Evolutionary conservation across 1,140 invertebrate genomes (phyloP).

Genomic region (Metaphire vulgaris): DNA sequence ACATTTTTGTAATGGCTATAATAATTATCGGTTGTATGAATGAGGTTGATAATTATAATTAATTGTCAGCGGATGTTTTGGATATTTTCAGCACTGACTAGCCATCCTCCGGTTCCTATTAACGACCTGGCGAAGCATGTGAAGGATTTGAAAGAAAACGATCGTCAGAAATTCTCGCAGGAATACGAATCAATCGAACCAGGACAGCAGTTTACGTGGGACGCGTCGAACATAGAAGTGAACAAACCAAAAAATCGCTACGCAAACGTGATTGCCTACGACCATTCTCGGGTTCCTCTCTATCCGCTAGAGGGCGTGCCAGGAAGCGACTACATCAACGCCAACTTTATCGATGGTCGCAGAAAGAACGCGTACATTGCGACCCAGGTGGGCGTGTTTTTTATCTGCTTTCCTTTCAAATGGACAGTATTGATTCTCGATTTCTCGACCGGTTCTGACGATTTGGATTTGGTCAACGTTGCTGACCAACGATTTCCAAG

Average conservation of each 20-base stretch:
- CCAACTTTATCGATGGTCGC: slow-evolving; percentile 60
- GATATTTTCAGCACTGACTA: slow-evolving; percentile 53
- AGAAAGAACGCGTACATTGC: slow-evolving; percentile 53
- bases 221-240: slow-evolving; percentile 73
- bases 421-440: no score
- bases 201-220: slow-evolving; percentile 99
- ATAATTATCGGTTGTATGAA: no score
- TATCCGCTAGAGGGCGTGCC: slow-evolving; percentile 59
- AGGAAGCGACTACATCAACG: slow-evolving; percentile 90
- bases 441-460: no score
- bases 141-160: slow-evolving; percentile 86
- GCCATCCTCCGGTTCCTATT: slow-evolving; percentile 92
- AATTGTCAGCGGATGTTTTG: no score
- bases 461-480: slow-evolving; percentile 1
- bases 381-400: slow-evolving; percentile 43
- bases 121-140: slow-evolving; percentile 89
- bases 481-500: no score
- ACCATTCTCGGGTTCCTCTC: slow-evolving; percentile 77
- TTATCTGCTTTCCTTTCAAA: slow-evolving; percentile 1
- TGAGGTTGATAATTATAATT: no score
- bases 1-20: no score
- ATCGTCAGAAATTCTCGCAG: slow-evolving; percentile 83
- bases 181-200: slow-evolving; percentile 82
- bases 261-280: slow-evolving; percentile 92
- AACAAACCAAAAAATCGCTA: slow-evolving; percentile 86